These are phyloP conservation scores for Caenorhabditis angaria DNA, from an alignment of 2,888 invertebrate species.

Conservation along the genomic window DNA sequence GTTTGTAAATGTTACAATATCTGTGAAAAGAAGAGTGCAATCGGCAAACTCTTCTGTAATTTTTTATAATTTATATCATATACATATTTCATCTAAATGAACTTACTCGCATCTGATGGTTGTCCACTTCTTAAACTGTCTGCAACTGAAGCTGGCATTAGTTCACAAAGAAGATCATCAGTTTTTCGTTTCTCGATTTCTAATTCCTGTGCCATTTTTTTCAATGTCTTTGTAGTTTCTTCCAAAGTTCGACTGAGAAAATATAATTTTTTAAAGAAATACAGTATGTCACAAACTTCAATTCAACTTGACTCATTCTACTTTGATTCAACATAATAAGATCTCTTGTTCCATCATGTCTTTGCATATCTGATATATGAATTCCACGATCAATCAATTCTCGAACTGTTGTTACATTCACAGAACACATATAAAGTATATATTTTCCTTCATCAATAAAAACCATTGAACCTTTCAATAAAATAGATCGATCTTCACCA, in stretches of 20 bases:
- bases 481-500: slow-evolving; percentile 18
- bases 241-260: slow-evolving; percentile 73
- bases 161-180: slow-evolving; percentile 72
- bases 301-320: slow-evolving; percentile 70
- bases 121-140: slow-evolving; percentile 71
- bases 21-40: slow-evolving; percentile 73
- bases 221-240: slow-evolving; percentile 73
- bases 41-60: slow-evolving; percentile 69
- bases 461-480: slow-evolving; percentile 65
- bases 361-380: slow-evolving; percentile 68
- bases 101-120: slow-evolving; percentile 70
- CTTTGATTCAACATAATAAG: slow-evolving; percentile 72
- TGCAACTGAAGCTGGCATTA: slow-evolving; percentile 73
- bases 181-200: slow-evolving; percentile 70
- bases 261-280: too few relatives aligned
- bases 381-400: slow-evolving; percentile 69
- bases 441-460: slow-evolving; percentile 64
- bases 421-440: slow-evolving; percentile 69
- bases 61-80: too few relatives aligned
- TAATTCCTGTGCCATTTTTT: slow-evolving; percentile 70
- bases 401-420: slow-evolving; percentile 65
- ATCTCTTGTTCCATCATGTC: slow-evolving; percentile 71
- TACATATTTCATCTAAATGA: too few relatives aligned
- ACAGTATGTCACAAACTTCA: too few relatives aligned
- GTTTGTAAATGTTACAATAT: slow-evolving; percentile 72